Evolutionary conservation across 1,140 invertebrate genomes (phyloP).

Genomic region (Macrotrachela quadricornifera): DNA sequence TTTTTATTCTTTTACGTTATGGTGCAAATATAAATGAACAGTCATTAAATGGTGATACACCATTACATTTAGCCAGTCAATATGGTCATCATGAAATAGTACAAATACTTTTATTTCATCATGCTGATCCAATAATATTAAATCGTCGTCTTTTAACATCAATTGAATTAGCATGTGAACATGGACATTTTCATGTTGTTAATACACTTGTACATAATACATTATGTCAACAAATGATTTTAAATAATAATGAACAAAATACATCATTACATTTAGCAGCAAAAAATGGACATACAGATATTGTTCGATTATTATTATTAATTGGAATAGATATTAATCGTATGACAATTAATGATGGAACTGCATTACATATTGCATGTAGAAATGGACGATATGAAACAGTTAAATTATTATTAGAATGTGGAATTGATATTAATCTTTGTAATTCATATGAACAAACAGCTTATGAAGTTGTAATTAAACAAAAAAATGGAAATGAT

Average conservation of each 20-base stretch:
- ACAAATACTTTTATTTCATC: too few species aligned
- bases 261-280: conserved; percentile 41
- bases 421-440: conserved; percentile 30
- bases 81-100: conserved; percentile 10
- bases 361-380: conserved; percentile 30
- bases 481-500: conserved; percentile 26
- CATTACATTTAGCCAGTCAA: conserved; percentile 40
- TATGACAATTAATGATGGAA: conserved; percentile 21
- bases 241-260: conserved; percentile 24
- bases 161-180: conserved; percentile 32
- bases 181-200: conserved; percentile 26
- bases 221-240: not conserved
- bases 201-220: conserved; percentile 1
- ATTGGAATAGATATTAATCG: conserved; percentile 30
- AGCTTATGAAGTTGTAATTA: conserved; percentile 31
- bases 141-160: conserved; percentile 15
- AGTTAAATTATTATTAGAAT: conserved; percentile 29
- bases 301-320: conserved; percentile 28
- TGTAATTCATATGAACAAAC: conserved; percentile 33
- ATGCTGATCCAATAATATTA: too few species aligned
- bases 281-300: conserved; percentile 30
- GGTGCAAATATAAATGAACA: conserved; percentile 27
- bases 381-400: conserved; percentile 29
- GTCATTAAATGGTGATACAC: conserved; percentile 27
- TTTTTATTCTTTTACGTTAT: conserved; percentile 23